Base-by-base conservation (phyloP, 92 coral and sea anemone genomes). In the Micromussa lordhowensis region DNA sequence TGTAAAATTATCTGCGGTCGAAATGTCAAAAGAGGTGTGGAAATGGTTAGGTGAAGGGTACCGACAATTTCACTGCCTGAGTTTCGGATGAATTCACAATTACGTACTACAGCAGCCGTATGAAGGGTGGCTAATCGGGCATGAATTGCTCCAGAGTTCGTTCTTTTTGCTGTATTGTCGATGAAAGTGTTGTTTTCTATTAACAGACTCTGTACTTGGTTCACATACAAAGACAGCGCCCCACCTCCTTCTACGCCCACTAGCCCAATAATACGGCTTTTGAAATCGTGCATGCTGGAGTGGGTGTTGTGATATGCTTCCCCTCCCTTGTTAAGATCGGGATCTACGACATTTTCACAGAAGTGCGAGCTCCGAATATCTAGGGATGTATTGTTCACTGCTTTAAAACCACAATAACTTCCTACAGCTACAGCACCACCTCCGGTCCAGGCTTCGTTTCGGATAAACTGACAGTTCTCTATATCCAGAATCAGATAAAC, bases 391-490 rank as follows among this genome's bases (percentile, higher is more conserved):
- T 19, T 63, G 2, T 13, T 4, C 44, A 38, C 82, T 49, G 19
- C 2, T 13, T 40, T n/a, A 22, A 18, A 19, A 26, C 24, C 17
- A 6, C 10, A 9, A 40, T 40, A 40, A 40, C 48, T 86, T 18
- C 83, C 89, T 16, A 86, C 44, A 30, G 77, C 31, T 24, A 86
- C 21, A 24, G 89, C 89, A 17, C 89, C 89, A 13, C 89, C 89
- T 6, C 83, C 64, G 2, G 4, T 30, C 66, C 38, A 44, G 1
- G 72, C 89, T 77, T 40, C 44, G 63, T 86, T 86, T 28, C 63
- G 30, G 1, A 29, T 24, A 64, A 86, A 86, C 35, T 3, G 61
- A 34, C 89, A 77, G 17, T 66, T 53, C 22, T 86, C 83, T 22
- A 86, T 63, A 53, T 86, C 80, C 83, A 86, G 18, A 0, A 18